Evolutionary conservation across 2,113 vertebrate species (phyloP).

Genomic region (Tenrec ecaudatus): DNA sequence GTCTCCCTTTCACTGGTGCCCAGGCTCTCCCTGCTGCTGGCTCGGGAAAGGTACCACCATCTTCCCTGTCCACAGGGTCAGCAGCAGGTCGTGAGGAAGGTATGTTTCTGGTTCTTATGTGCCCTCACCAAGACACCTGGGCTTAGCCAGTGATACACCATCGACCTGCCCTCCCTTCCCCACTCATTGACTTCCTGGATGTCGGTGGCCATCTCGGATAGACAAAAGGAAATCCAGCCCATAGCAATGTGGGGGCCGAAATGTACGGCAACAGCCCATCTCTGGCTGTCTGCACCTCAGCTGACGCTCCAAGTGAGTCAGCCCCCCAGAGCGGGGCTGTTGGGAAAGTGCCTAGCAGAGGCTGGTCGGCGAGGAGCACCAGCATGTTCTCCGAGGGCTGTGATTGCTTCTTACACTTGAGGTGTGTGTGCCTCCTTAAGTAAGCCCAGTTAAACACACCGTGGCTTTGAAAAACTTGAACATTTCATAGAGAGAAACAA

Average conservation of each 20-base stretch:
- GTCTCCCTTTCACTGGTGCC: not conserved
- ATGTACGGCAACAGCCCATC: not conserved
- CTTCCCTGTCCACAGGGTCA: not conserved
- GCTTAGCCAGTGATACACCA: conserved; percentile 7
- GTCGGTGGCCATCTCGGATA: conserved; percentile 27
- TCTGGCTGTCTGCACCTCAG: not conserved
- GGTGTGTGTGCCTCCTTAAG: not conserved
- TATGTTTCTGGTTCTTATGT: not conserved
- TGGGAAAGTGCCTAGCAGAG: not conserved
- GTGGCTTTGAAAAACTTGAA: not conserved
- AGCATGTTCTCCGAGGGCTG: not conserved
- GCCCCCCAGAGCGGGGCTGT: not conserved
- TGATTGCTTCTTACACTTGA: not conserved
- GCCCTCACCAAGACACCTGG: not conserved
- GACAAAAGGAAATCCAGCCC: conserved; percentile 63
- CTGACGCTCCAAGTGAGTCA: conserved; percentile 1
- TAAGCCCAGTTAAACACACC: conserved; percentile 28
- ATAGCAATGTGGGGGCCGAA: conserved; percentile 49
- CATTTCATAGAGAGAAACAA: conserved; percentile 38
- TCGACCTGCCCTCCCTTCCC: conserved; percentile 38
- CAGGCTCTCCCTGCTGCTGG: not conserved
- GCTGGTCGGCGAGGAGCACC: not conserved
- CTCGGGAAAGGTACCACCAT: not conserved
- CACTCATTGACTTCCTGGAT: conserved; percentile 47
- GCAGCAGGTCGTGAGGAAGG: not conserved